Conservation (phyloP, 1,140 invertebrate species). For the Phthorimaea operculella region DNA sequence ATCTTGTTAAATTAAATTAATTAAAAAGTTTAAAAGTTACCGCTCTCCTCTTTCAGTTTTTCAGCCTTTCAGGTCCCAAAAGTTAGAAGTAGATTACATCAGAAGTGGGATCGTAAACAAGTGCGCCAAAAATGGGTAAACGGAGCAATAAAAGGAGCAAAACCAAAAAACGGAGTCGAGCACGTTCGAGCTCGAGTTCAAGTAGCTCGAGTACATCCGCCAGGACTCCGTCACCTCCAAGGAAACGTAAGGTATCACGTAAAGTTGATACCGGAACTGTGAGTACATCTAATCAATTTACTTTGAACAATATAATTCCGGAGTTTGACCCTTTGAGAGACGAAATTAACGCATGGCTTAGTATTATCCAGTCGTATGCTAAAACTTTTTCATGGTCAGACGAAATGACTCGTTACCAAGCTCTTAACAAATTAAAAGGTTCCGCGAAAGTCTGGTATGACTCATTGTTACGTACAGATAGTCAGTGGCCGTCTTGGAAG, state of each 20-base stretch:
- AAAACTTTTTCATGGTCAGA: constrained; percentile 12
- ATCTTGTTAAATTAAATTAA: too few species aligned
- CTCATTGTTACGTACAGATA: constrained; percentile 15
- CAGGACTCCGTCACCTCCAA: neutral
- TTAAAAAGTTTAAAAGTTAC: too few species aligned
- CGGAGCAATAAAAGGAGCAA: neutral
- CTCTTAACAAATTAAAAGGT: constrained; percentile 16
- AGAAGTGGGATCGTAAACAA: neutral
- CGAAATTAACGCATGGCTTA: neutral
- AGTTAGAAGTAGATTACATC: too few species aligned
- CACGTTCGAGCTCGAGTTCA: neutral
- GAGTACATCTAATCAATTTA: neutral
- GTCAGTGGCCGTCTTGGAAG: constrained; percentile 16
- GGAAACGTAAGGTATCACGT: neutral
- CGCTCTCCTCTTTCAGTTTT: too few species aligned
- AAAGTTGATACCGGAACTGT: neutral
- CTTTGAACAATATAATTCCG: neutral
- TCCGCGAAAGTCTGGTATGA: constrained; percentile 23
- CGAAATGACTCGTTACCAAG: constrained; percentile 9
- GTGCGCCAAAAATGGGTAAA: neutral
- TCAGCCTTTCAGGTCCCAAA: too few species aligned
- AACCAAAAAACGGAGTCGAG: neutral
- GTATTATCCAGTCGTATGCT: neutral
- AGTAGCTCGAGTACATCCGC: neutral
- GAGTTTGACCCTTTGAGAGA: constrained; percentile 1